These are phyloP conservation scores for Talpa occidentalis DNA, from an alignment of 2,113 vertebrate species.

Conservation along the genomic window DNA sequence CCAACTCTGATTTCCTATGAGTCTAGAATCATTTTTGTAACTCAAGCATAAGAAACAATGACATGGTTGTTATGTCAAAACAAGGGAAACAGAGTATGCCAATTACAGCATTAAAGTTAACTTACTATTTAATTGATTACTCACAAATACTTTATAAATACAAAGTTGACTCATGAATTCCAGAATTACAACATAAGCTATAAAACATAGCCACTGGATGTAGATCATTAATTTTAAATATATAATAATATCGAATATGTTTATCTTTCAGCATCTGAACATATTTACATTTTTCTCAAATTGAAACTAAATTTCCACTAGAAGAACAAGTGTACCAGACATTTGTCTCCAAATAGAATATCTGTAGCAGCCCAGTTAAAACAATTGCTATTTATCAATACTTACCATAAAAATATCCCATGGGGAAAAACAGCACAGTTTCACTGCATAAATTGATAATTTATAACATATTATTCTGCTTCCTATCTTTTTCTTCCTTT, in stretches of 20 bases:
- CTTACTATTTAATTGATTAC: not conserved
- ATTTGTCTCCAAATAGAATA: not conserved
- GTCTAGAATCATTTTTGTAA: constrained; percentile 34
- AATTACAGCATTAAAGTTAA: not conserved
- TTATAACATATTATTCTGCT: not conserved
- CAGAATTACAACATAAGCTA: not conserved
- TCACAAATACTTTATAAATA: constrained; percentile 3
- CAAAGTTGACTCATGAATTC: not conserved
- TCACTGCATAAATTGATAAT: not conserved
- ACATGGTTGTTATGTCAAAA: not conserved
- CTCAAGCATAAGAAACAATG: not conserved
- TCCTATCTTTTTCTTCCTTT: not conserved
- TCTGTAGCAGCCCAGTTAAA: not conserved
- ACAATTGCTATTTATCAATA: not conserved
- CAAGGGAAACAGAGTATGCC: not conserved
- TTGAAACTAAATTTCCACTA: not conserved
- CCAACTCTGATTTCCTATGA: not conserved
- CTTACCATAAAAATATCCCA: not conserved
- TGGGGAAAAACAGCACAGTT: not conserved
- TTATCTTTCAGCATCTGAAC: not conserved
- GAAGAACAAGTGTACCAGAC: not conserved
- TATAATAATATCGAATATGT: not conserved
- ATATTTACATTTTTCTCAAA: not conserved
- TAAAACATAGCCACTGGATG: not conserved
- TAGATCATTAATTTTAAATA: not conserved